phyloP scores from a whole-genome alignment of 1,140 invertebrate genomes.

The Drosophila willistoni region DNA sequence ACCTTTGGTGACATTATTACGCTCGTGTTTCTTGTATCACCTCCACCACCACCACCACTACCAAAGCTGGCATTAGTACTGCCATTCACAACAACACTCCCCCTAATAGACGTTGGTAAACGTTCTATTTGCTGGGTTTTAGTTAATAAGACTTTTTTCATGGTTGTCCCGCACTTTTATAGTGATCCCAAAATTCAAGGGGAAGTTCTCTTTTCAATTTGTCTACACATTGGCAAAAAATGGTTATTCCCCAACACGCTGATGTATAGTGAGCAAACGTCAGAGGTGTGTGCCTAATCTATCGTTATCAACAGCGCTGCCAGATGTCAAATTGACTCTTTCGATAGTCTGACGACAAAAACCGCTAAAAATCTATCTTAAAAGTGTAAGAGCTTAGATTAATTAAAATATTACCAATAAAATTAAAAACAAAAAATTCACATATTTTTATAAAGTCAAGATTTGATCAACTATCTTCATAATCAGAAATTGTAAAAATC shows the following conservation, averaged over 20 bases:
- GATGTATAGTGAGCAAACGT: not conserved
- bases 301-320: constrained; percentile 23
- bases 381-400: too few species aligned
- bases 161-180: constrained; percentile 14
- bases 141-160: constrained; percentile 73
- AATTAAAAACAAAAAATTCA: too few species aligned
- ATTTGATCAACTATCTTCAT: too few species aligned
- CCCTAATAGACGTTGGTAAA: not conserved
- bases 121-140: constrained; percentile 51
- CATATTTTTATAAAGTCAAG: too few species aligned
- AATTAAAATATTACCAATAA: too few species aligned
- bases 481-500: too few species aligned
- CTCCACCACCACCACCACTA: not conserved
- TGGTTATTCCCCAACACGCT: constrained; percentile 68
- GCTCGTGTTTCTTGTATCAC: not conserved
- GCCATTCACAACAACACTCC: constrained; percentile 23
- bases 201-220: constrained; percentile 41
- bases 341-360: not conserved
- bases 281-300: constrained; percentile 7
- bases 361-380: not conserved
- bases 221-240: constrained; percentile 35
- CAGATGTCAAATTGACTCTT: not conserved
- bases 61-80: not conserved
- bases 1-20: not conserved
- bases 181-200: constrained; percentile 31